Evolutionary conservation across 2,888 invertebrate genomes (phyloP).

Genomic region (Drosophila lutescens): DNA sequence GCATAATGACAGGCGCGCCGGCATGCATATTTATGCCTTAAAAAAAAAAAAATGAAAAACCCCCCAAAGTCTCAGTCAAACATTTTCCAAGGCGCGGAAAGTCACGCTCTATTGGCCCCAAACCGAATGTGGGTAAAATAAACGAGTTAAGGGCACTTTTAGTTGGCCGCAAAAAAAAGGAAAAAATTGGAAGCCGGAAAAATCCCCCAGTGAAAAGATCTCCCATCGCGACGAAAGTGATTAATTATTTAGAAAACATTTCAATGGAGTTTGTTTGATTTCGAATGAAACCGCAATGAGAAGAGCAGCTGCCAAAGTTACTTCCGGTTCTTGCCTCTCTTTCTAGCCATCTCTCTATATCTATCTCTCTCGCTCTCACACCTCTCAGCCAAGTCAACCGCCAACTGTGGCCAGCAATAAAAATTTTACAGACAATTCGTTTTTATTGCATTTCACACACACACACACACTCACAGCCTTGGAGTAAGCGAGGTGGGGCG

Average conservation of each 20-base stretch:
- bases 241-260: constrained; percentile 43
- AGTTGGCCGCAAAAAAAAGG: background rate
- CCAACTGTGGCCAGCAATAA: constrained; percentile 45
- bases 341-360: too few species aligned
- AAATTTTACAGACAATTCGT: constrained; percentile 68
- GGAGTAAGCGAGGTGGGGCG: background rate
- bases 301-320: constrained; percentile 16
- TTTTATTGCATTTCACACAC: constrained; percentile 54
- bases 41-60: background rate
- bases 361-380: background rate
- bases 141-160: constrained; percentile 10
- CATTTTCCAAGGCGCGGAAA: constrained; percentile 42
- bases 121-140: constrained; percentile 44
- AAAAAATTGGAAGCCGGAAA: background rate
- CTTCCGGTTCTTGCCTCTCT: constrained; percentile 8
- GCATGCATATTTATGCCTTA: constrained; percentile 69
- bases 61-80: background rate
- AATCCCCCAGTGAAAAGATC: constrained; percentile 4
- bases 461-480: background rate
- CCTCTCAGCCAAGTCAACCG: constrained; percentile 1
- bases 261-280: constrained; percentile 33
- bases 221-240: constrained; percentile 6
- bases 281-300: constrained; percentile 41
- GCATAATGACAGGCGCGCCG: constrained; percentile 72
- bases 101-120: constrained; percentile 67